phyloP scores from a whole-genome alignment of 2,113 vertebrate genomes.

The Myotis davidii region DNA sequence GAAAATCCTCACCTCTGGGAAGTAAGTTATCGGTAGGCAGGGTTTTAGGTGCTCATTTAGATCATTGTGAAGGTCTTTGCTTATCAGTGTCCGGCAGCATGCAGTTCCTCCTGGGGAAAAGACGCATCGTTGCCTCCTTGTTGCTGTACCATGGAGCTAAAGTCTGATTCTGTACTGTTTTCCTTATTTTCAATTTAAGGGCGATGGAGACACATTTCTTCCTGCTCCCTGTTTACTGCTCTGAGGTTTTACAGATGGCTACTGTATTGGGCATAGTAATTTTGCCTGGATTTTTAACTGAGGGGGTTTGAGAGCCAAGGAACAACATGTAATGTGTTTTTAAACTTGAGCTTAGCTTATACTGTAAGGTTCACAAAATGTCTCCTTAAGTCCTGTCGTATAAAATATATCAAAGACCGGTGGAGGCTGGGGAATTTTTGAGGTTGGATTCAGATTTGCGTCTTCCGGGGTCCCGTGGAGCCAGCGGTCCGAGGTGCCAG shows the following conservation, averaged over 20 bases:
- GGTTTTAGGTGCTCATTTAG: background rate
- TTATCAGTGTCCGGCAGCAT: background rate
- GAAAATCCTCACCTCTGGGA: background rate
- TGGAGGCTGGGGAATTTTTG: slow-evolving; percentile 55
- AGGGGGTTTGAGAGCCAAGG: slow-evolving; percentile 19
- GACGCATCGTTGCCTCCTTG: background rate
- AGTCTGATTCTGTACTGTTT: background rate
- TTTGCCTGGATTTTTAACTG: slow-evolving; percentile 63
- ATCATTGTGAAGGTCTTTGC: background rate
- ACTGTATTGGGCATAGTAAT: slow-evolving; percentile 46
- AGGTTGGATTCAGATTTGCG: slow-evolving; percentile 63
- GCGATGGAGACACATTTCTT: slow-evolving; percentile 34
- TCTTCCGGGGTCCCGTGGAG: slow-evolving; percentile 66
- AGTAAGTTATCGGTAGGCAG: background rate
- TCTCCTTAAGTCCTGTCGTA: slow-evolving; percentile 54
- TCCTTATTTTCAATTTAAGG: slow-evolving; percentile 54
- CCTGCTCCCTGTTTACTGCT: slow-evolving; percentile 46
- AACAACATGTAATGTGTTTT: slow-evolving; percentile 63
- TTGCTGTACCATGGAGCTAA: background rate
- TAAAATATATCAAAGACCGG: slow-evolving; percentile 53
- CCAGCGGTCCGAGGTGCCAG: background rate
- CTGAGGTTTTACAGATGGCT: slow-evolving; percentile 59
- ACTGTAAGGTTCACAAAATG: slow-evolving; percentile 62
- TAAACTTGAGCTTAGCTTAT: slow-evolving; percentile 44
- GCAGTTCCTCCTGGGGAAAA: background rate